Base-by-base conservation (phyloP, 1,140 invertebrate genomes). In the Camponotus floridanus region DNA sequence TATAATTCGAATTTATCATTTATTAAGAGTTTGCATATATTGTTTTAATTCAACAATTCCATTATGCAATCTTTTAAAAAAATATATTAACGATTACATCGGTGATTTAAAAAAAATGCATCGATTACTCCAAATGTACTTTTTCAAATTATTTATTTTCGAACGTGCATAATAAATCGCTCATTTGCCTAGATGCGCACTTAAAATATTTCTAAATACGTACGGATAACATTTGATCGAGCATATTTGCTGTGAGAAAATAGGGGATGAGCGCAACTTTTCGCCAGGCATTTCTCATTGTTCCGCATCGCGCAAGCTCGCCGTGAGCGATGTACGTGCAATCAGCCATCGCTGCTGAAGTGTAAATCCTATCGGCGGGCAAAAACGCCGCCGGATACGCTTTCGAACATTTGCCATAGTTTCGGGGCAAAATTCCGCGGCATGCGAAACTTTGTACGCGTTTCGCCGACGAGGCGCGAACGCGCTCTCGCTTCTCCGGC, bases 331-430 rank as follows among this genome's bases (percentile, higher is more conserved):
- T 71, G 48, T 59, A 33, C 31, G 55, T 81, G 67, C 55, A 74
- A 83, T 83, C 68, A 74, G 55, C 79, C 51, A 61, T 83, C 70
- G 70, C 26, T 62, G 68, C 39, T 61, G 61, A 83, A 83, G 79
- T 83, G 79, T 73, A 73, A 83, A 73, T 83, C 68, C 79, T 83
- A 83, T 83, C 79, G 68, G 26, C 36, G 39, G 42, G 68, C 79
- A 83, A 83, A 83, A 83, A 83, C 67, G 55, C 79, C 55, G 55
- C 15, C 68, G 79, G 68, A 73, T 74, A 61, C 68, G 68, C 68
- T 83, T 61, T 61, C 79, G 68, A 83, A 83, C 79, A 74, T 83
- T 13, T 45, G 55, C 79, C 39, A 83, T 83, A 83, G 79, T 83
- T 83, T 83, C 68, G 79, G 48, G 31, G 33, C 68, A 55, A 55